phyloP scores from a whole-genome alignment of 37 sponge, comb jelly and placozoan species.

The Aplysina aerophoba region DNA sequence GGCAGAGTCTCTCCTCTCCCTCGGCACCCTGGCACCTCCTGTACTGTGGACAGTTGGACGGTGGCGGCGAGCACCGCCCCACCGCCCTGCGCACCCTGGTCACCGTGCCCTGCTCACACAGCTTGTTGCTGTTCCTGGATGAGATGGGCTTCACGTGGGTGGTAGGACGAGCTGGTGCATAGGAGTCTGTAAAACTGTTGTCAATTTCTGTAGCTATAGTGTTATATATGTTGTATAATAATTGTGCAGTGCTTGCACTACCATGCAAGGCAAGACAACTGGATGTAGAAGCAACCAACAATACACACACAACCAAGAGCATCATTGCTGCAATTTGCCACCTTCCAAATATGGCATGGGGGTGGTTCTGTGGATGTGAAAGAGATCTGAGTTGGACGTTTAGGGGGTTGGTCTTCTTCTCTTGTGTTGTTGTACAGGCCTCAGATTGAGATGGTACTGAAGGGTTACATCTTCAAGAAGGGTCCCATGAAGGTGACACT shows the following conservation, averaged over 20 bases:
- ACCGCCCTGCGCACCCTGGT: constrained; percentile 63
- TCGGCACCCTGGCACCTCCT: constrained; percentile 58
- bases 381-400: background rate
- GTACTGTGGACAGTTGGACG: constrained; percentile 68
- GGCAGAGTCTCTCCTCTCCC: constrained; percentile 67
- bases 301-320: too few relatives aligned
- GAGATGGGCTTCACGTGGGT: constrained; percentile 80
- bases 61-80: constrained; percentile 36
- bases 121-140: constrained; percentile 54
- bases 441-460: constrained; percentile 49
- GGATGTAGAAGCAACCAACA: too few relatives aligned
- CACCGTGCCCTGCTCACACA: constrained; percentile 51
- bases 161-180: background rate
- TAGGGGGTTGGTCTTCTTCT: background rate
- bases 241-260: too few relatives aligned
- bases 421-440: constrained; percentile 18
- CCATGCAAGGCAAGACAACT: too few relatives aligned
- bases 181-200: too few relatives aligned
- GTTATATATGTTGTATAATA: too few relatives aligned
- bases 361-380: background rate
- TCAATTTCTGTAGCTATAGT: too few relatives aligned
- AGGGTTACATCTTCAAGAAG: constrained; percentile 71
- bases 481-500: constrained; percentile 60
- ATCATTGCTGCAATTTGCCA: too few relatives aligned
- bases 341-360: background rate